phyloP scores from a whole-genome alignment of 2,797 vertebrate genomes.

The Pseudopleuronectes americanus region DNA sequence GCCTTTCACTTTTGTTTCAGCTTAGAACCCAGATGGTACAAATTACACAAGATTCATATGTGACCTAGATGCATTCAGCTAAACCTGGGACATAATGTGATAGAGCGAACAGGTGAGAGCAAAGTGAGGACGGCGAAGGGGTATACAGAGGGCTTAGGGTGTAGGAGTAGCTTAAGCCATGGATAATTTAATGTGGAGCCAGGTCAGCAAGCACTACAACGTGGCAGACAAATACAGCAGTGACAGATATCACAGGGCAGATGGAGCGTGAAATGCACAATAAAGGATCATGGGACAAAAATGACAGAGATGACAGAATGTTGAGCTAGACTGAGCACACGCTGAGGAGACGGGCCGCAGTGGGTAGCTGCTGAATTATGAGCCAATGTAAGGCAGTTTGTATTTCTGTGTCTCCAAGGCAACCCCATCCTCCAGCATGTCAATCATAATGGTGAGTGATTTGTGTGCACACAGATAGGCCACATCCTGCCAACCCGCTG shows the following conservation, averaged over 20 bases:
- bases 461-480: conserved; percentile 53
- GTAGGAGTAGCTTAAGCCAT: conserved; percentile 36
- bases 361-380: conserved; percentile 34
- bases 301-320: conserved; percentile 26
- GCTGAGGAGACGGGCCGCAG: conserved; percentile 34
- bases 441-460: conserved; percentile 67
- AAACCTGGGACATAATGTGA: conserved; percentile 55
- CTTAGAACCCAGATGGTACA: conserved; percentile 66
- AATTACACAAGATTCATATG: conserved; percentile 68
- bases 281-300: conserved; percentile 46
- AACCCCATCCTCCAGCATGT: conserved; percentile 66
- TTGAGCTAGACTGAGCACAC: conserved; percentile 33
- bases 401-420: conserved; percentile 75
- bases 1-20: conserved; percentile 53
- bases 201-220: conserved; percentile 45
- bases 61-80: conserved; percentile 71
- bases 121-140: conserved; percentile 23
- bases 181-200: conserved; percentile 61
- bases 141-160: conserved; percentile 22
- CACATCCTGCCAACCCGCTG: conserved; percentile 48
- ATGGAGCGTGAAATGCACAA: conserved; percentile 52
- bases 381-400: conserved; percentile 66
- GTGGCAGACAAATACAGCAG: conserved; percentile 55
- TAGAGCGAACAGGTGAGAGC: conserved; percentile 28
- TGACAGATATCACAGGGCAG: conserved; percentile 41